Percentiles rank a stretch among this genome's conserved stretches.
phyloP scores from a whole-genome alignment of 2,113 vertebrate species.

The Mobula birostris region DNA sequence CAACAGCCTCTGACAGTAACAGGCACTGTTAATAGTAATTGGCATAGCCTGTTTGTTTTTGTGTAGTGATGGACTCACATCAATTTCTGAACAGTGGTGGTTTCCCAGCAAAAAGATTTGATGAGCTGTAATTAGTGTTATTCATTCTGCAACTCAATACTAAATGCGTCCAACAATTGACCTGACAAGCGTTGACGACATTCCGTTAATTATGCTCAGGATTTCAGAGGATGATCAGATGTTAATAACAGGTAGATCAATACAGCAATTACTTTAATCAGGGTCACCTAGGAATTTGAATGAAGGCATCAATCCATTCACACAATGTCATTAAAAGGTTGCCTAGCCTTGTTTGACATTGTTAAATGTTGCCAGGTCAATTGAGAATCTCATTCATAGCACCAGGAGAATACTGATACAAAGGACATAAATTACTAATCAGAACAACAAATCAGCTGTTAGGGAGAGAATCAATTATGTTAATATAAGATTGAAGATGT shows the following conservation, averaged over 20 bases:
- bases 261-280: conserved; percentile 12
- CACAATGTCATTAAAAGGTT: conserved; percentile 30
- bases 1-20: background rate
- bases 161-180: conserved; percentile 23
- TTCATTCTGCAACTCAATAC: background rate
- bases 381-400: background rate
- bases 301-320: conserved; percentile 24
- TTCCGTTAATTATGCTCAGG: conserved; percentile 19
- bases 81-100: background rate
- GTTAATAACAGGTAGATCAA: conserved; percentile 9
- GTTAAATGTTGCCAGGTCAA: background rate
- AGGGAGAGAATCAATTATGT: background rate
- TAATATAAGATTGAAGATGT: background rate
- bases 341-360: conserved; percentile 11
- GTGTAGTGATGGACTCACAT: background rate
- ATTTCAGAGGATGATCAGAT: conserved; percentile 20
- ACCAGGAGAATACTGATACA: background rate
- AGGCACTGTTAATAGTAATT: background rate
- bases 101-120: conserved; percentile 16
- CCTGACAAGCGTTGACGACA: background rate
- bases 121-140: conserved; percentile 17
- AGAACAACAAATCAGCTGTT: background rate
- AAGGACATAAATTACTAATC: background rate
- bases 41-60: background rate
- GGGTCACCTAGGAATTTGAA: conserved; percentile 24